These are phyloP conservation scores for Brachypodius melanocephalos DNA, from an alignment of 2,113 vertebrate species.

Conservation along the genomic window DNA sequence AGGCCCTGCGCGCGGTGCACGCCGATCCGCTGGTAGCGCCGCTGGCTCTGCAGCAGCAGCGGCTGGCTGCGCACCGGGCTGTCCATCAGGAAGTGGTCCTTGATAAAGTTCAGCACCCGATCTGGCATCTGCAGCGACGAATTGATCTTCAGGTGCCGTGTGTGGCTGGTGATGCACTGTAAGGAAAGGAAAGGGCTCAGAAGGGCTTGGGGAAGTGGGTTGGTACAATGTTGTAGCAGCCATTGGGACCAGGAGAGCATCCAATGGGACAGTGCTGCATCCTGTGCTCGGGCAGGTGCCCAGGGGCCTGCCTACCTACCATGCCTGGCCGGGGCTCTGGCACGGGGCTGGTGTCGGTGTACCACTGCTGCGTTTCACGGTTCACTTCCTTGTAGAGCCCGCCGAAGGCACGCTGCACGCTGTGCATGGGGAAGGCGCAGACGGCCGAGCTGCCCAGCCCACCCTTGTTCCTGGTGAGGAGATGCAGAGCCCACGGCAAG, in stretches of 20 bases:
- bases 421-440: conserved; percentile 88
- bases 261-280: rapidly evolving
- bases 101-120: conserved; percentile 94
- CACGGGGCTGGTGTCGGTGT: conserved; percentile 83
- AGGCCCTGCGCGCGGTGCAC: conserved; percentile 78
- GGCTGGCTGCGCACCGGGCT: conserved; percentile 84
- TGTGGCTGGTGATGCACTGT: conserved; percentile 87
- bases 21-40: conserved; percentile 85
- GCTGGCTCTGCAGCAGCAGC: conserved; percentile 81
- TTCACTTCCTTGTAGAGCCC: conserved; percentile 94
- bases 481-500: rapidly evolving
- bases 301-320: conserved; percentile 65
- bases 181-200: background rate
- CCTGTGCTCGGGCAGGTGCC: rapidly evolving
- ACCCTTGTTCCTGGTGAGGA: conserved; percentile 81
- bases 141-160: conserved; percentile 81
- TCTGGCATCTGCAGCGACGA: conserved; percentile 93
- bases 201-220: rapidly evolving
- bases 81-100: conserved; percentile 98
- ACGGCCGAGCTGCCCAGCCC: conserved; percentile 87
- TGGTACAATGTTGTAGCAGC: rapidly evolving
- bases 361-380: conserved; percentile 94
- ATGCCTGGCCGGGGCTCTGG: conserved; percentile 88
- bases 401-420: conserved; percentile 83
- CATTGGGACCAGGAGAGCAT: rapidly evolving